Evolutionary conservation across 2,113 vertebrate species (phyloP), one percentile per base, ranked within the genome.

Genomic region (Paralichthys olivaceus): DNA sequence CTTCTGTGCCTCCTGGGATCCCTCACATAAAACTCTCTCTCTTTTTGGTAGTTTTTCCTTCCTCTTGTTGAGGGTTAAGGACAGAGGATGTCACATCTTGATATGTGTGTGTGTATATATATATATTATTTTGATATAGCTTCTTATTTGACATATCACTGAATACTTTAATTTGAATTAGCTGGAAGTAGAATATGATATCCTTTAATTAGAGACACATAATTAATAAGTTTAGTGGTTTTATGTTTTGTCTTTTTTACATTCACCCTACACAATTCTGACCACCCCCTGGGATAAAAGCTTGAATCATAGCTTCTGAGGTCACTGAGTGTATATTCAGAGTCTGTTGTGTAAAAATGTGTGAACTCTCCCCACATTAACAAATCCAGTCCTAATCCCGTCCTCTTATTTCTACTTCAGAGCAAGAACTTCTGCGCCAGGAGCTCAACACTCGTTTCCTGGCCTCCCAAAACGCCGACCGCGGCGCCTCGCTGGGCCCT

Each of bases 391-490:
- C 17, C 60, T 65, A 20, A 77, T 25, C 67, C 8, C 66, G 37
- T 14, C 25, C 53, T 67, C 53, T 49, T 53, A 19, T 4, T 62
- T 49, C 22, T 20, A 29, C 28, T 14, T 0, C 94, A 99, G 98
- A 99, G 51, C 98, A 98, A 97, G 97, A 98, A 85, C 94, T 99
- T 84, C 94, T 99, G 79, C 96, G 97, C 8, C 98, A 99, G 94
- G 98, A 99, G 84, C 94, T 99, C 84, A 98, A 99, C 95, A 99
- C 97, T 0, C 96, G 98, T 22, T 99, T 99, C 79, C 79, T 99
- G 95, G 98, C 98, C 69, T 99, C 97, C 12, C 98, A 99, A 93
- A 98, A 96, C 28, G 96, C 97, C 0, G 98, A 99, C 90, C 98
- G 97, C 0, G 97, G 97, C 14, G 97, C 97, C 57, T 98, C 97